Evolutionary conservation across 2,797 vertebrate species (phyloP).

Genomic region (Danio albolineatus): DNA sequence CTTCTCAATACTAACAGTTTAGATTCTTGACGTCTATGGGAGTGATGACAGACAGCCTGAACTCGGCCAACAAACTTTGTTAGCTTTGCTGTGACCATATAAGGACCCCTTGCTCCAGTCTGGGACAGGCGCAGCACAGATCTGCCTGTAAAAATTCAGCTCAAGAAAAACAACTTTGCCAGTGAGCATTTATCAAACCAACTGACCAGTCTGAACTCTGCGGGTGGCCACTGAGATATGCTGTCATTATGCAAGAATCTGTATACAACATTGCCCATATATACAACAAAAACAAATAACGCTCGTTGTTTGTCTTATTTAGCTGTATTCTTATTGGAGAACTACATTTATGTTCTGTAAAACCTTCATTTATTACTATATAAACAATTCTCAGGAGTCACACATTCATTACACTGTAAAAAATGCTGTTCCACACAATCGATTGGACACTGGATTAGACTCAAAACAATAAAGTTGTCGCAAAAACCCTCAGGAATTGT

Average conservation of each 20-base stretch:
- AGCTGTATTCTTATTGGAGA: background rate
- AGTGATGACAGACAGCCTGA: constrained; percentile 74
- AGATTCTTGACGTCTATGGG: constrained; percentile 60
- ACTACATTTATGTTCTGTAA: background rate
- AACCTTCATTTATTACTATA: background rate
- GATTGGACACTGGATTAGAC: no score
- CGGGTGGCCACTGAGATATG: constrained; percentile 24
- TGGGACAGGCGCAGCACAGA: constrained; percentile 39
- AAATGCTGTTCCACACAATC: no score
- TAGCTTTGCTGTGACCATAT: constrained; percentile 81
- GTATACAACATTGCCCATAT: background rate
- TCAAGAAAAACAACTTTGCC: constrained; percentile 42
- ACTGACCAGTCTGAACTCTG: background rate
- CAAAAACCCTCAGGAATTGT: no score
- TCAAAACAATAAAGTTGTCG: no score
- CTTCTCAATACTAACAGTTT: constrained; percentile 49
- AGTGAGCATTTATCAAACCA: constrained; percentile 36
- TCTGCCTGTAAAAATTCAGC: constrained; percentile 36
- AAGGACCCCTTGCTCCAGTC: constrained; percentile 78
- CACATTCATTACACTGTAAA: no score
- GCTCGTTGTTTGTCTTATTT: background rate
- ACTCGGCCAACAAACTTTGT: constrained; percentile 64
- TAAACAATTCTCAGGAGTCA: background rate
- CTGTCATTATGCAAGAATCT: constrained; percentile 4
- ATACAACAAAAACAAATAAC: background rate